Percentiles rank a stretch among this genome's conserved stretches.
These are phyloP conservation scores for Nephrotoma appendiculata DNA, from an alignment of 2,888 invertebrate genomes.

Conservation along the genomic window DNA sequence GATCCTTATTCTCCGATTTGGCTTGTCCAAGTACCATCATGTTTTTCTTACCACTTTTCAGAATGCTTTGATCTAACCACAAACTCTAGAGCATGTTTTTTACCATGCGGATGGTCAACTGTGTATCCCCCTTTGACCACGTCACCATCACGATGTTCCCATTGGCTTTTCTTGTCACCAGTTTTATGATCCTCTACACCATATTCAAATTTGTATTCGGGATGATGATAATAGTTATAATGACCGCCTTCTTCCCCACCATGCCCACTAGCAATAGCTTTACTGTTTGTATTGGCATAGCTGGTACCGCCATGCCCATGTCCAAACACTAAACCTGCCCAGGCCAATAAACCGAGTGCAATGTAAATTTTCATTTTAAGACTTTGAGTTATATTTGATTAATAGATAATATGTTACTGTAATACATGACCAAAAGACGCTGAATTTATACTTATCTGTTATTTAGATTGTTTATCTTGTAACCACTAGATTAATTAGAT, in stretches of 20 bases:
- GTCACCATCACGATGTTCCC: not conserved
- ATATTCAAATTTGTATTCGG: not conserved
- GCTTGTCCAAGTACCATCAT: not conserved
- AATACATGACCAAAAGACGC: not conserved
- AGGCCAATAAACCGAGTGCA: not conserved
- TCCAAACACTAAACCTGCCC: not conserved
- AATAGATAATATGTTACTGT: not conserved
- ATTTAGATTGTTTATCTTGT: too few species aligned
- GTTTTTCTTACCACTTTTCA: not conserved
- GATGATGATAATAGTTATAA: not conserved
- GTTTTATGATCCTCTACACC: not conserved
- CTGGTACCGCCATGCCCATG: not conserved
- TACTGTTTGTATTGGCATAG: not conserved
- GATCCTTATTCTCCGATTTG: not conserved
- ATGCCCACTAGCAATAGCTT: not conserved
- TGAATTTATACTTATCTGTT: not conserved
- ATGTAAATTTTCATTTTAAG: not conserved
- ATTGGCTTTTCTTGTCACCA: not conserved
- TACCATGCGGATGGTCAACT: not conserved
- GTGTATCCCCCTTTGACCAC: not conserved
- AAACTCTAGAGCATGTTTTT: not conserved
- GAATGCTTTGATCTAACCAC: not conserved
- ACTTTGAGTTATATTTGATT: not conserved
- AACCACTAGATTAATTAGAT: not conserved
- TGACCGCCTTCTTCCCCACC: not conserved